These are phyloP conservation scores for Engraulis encrasicolus DNA, from an alignment of 2,113 vertebrate species.

Conservation along the genomic window DNA sequence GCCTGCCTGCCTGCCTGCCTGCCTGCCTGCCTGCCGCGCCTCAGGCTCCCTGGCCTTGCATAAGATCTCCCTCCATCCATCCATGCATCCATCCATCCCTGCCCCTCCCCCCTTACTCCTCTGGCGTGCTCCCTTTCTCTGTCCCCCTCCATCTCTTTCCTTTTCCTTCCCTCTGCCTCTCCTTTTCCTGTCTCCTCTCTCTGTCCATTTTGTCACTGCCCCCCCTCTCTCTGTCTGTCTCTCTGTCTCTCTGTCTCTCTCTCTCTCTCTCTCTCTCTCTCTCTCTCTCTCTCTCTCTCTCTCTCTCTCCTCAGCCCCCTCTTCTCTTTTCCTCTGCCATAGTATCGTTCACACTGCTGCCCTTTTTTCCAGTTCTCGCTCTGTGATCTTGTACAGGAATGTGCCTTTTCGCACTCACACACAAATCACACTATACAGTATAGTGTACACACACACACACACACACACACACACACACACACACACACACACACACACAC, in stretches of 20 bases:
- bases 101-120: not conserved
- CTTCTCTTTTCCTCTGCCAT: not conserved
- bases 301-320: not conserved
- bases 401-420: not conserved
- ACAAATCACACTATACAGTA: too few species aligned
- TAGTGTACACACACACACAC: not conserved
- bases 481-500: not conserved
- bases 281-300: not conserved
- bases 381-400: not conserved
- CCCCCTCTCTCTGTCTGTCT: not conserved
- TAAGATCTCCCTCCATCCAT: not conserved
- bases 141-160: not conserved
- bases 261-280: not conserved
- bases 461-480: not conserved
- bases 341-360: not conserved
- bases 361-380: not conserved
- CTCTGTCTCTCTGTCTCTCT: not conserved
- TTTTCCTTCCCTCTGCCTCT: not conserved
- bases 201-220: not conserved
- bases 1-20: too few species aligned
- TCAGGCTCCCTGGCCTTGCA: conserved; percentile 11
- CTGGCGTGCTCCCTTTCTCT: not conserved
- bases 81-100: not conserved
- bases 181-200: not conserved
- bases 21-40: conserved; percentile 1